Base-by-base conservation (phyloP, 1,140 invertebrate species). In the Drosophila navojoa region DNA sequence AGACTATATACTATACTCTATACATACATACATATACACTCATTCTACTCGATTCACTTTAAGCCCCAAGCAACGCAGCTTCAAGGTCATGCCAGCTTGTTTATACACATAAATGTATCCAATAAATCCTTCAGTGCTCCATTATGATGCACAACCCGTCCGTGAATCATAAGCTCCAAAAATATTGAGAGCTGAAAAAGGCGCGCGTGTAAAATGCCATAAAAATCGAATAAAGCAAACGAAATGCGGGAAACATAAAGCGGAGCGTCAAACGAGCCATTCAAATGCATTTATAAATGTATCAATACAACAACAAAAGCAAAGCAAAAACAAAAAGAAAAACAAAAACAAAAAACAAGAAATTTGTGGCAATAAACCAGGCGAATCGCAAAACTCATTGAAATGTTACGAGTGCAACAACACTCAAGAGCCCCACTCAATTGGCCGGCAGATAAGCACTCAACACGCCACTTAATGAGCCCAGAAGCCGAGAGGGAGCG, bases 351-450 rank as follows among this genome's bases (percentile, higher is more conserved):
- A 62, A 44, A 44, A 55, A 15, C n/a, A 57, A 60, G 2, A 61
- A 84, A 76, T 29, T 64, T 71, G 68, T 38, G 66, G 61, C 61
- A 76, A 86, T 87, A 87, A 87, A 81, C 60, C 78, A 81, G 47
- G 52, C 75, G 61, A 62, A 64, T 64, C 76, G 53, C 45, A 53
- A 77, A 76, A 59, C 81, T 76, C 79, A 86, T 86, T 87, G 84
- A 87, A 87, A 82, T 82, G 80, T 86, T 86, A 54, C 63, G 63
- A 72, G 70, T 54, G 76, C 49, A 73, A 86, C 81, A 78, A 79
- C 76, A 82, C 84, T 87, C 76, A 66, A 76, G 63, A 87, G 82
- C 53, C 66, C 50, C 82, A 87, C 82, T 87, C 82, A 81, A 79
- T 87, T 69, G 60, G 71, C 52, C 66, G 61, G 47, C 49, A 50